Percentiles rank a stretch among this genome's conserved stretches.
Conservation (phyloP, 1,140 invertebrate genomes). For the Trachymyrmex cornetzi region DNA sequence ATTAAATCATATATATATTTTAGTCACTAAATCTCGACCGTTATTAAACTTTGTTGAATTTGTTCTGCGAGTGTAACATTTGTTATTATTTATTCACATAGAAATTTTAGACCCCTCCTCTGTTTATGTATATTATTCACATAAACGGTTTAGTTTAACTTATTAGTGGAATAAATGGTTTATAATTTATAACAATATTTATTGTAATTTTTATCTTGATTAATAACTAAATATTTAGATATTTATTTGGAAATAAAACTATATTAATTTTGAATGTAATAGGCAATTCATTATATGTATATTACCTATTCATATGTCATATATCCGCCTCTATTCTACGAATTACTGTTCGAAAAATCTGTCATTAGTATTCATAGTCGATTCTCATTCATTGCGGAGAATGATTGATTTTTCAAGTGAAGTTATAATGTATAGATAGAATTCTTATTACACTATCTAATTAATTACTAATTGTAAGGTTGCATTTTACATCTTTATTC, state of each 20-base stretch:
- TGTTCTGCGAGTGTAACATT: too few species aligned
- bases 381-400: not conserved
- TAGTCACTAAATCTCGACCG: too few species aligned
- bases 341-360: not conserved
- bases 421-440: not conserved
- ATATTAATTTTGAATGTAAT: not conserved
- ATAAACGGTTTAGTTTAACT: too few species aligned
- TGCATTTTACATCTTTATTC: not conserved
- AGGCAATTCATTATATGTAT: not conserved
- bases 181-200: conserved; percentile 7
- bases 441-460: not conserved
- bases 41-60: too few species aligned
- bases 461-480: conserved; percentile 1
- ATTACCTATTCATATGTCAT: conserved; percentile 9
- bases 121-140: too few species aligned
- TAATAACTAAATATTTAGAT: not conserved
- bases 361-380: conserved; percentile 26
- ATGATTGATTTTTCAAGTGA: conserved; percentile 12
- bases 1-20: too few species aligned
- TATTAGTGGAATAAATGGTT: not conserved
- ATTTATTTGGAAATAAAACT: not conserved
- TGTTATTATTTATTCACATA: too few species aligned
- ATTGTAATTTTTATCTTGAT: not conserved
- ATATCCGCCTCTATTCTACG: not conserved
- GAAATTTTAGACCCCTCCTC: too few species aligned